Percentiles rank a stretch among this genome's conserved stretches.
These are phyloP conservation scores for Taphrorychus bicolor DNA, from an alignment of 2,888 invertebrate species.

Conservation along the genomic window DNA sequence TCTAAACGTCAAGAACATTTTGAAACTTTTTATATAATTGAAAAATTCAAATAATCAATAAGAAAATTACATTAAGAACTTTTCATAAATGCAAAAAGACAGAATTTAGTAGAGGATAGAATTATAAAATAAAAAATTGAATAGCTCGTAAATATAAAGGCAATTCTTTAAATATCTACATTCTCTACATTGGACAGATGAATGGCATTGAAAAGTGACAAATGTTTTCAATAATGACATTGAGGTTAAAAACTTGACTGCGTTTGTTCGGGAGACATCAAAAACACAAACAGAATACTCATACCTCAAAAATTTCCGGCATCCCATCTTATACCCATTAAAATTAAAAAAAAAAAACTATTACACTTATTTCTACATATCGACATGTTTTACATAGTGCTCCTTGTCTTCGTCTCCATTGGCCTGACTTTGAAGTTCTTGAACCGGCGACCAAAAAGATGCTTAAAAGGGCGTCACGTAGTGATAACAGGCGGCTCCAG, in stretches of 20 bases:
- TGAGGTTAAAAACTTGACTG: neutral
- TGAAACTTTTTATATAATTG: no score
- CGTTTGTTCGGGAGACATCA: neutral
- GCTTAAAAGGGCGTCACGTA: constrained; percentile 64
- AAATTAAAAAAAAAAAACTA: no score
- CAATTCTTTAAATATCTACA: neutral
- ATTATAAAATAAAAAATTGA: no score
- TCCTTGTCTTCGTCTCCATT: constrained; percentile 8
- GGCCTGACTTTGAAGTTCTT: constrained; percentile 9
- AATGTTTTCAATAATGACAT: no score
- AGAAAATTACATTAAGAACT: no score
- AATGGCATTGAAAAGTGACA: neutral
- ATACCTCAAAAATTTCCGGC: neutral
- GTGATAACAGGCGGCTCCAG: constrained; percentile 93
- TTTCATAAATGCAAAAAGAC: no score
- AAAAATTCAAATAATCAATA: no score
- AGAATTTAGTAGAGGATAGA: no score
- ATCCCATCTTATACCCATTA: no score
- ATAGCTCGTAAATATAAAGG: no score
- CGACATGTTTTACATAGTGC: constrained; percentile 10
- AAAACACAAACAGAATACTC: neutral
- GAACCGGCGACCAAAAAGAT: constrained; percentile 10
- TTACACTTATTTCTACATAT: neutral
- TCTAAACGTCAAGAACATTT: no score
- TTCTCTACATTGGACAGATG: neutral